Evolutionary conservation across 2,797 vertebrate genomes (phyloP), one percentile per base, ranked within the genome.

Genomic region (Passerculus sandwichensis): DNA sequence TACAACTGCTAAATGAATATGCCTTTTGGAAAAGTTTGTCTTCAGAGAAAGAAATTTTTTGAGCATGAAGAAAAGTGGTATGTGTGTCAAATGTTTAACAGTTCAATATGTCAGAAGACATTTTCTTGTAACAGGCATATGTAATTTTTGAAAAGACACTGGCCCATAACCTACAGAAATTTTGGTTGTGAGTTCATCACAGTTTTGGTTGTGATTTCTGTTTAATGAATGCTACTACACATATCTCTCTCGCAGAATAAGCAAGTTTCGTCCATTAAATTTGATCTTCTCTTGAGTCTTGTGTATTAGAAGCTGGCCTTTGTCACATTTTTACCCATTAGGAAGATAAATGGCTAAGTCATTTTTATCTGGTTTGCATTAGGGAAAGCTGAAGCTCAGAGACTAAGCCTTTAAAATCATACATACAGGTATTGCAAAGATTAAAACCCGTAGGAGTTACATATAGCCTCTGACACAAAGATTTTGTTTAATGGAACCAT

Each of bases 401-500:
- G 27, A 19, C 25, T 65, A 77, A 92, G 54, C 70, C 47, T 89
- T 92, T 83, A 74, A 91, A 92, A 71, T 88, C n/a, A 61, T 69
- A 36, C 21, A 34, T 78, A 54, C 36, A 71, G 42, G 32, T 94
- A 73, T 70, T 91, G 69, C 44, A 87, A 59, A 89, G 56, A 64
- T 71, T 88, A 89, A 92, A 95, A 74, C n/a, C 4, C 0, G 3
- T 25, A 59, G 47, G 71, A 71, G 70, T 83, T 91, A 56, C 27
- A n/a, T 78, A 34, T 4, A 78, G 25, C 40, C 34, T 77, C 65
- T 74, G 47, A 42, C 0, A 14, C 0, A 14, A 77, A 54, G 79
- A 84, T 94, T 94, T 94, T 80, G 16, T 72, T 83, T 65, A 88
- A 78, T 72, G n/a, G 38, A 88, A 72, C 47, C 38, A 42, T 85